Evolutionary conservation across 2,113 vertebrate genomes (phyloP), one percentile per base, ranked within the genome.

Genomic region (Arothron firmamentum): DNA sequence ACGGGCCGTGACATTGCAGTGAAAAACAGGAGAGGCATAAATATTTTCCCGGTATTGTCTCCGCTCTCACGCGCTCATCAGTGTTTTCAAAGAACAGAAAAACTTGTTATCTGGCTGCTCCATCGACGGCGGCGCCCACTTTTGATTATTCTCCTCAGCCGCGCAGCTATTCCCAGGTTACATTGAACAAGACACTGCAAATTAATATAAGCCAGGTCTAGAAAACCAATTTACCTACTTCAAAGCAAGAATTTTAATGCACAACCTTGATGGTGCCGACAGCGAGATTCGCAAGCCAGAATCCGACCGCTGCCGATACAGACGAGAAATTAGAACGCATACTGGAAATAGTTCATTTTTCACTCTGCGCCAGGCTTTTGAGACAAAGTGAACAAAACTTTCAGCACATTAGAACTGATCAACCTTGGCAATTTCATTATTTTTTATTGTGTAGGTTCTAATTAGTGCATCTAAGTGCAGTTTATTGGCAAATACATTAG

Each of bases 11-110:
- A 59, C 75, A 74, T 50, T 56, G 61, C 81, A 72, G 72, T 75
- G 72, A 73, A 74, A 80, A 75, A 80, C 69, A 62, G 34, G 73
- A 51, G 59, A 59, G 58, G 59, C 73, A 79, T 71, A 61, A 78
- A 81, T 45, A 67, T 72, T 78, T 65, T 43, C 16, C 62, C 10
- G 9, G n/a, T 49, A 18, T 49, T 49, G 47, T 18, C n/a, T 8
- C n/a, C 8, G 18, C n/a, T n/a, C 47, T 19, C 47, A 49, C 12
- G 34, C 34, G 34, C 34, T 38, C 34, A 38, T 49, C n/a, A 11
- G n/a, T 49, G n/a, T 19, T 18, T 49, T 18, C 47, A 49, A 49
- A 52, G 3, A 51, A 21, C 17, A 54, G 54, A n/a, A 43, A 18
- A 31, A 6, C 0, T 18, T 17, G 9, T 47, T 47, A 46, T 16